These are phyloP conservation scores for Ceratitis capitata DNA, from an alignment of 1,140 invertebrate species.

Conservation along the genomic window DNA sequence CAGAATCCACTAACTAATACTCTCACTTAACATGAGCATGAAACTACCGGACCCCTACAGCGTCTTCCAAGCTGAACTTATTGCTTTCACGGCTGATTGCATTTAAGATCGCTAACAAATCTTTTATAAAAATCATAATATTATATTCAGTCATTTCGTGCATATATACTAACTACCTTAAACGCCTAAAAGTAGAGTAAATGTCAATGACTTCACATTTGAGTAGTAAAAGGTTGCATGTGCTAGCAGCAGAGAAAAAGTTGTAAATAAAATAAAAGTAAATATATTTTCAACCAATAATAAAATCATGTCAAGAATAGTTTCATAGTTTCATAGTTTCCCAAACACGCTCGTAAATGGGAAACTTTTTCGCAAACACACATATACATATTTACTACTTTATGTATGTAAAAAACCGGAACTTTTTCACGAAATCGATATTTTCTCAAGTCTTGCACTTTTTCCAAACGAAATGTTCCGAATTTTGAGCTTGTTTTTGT, in stretches of 20 bases:
- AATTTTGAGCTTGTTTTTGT: neutral
- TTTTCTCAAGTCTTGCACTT: neutral
- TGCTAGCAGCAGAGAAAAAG: too few relatives aligned
- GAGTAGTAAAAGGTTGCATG: neutral
- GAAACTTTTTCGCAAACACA: neutral
- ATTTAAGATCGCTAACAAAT: too few relatives aligned
- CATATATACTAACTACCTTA: too few relatives aligned
- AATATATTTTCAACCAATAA: neutral
- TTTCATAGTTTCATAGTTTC: neutral
- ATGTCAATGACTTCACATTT: neutral
- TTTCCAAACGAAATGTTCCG: neutral
- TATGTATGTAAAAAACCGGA: neutral
- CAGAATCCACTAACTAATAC: too few relatives aligned
- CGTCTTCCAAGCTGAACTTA: too few relatives aligned
- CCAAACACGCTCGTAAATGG: neutral
- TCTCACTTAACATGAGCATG: too few relatives aligned
- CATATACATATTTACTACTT: neutral
- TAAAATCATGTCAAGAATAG: neutral
- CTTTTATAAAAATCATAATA: too few relatives aligned
- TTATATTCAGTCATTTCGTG: too few relatives aligned
- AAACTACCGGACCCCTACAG: too few relatives aligned
- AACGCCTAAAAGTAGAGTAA: conserved; percentile 4
- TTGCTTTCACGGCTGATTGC: too few relatives aligned
- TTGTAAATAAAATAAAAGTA: too few relatives aligned
- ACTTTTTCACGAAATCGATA: neutral